Evolutionary conservation across 2,113 vertebrate genomes (phyloP).

Genomic region (Lepidothrix coronata): DNA sequence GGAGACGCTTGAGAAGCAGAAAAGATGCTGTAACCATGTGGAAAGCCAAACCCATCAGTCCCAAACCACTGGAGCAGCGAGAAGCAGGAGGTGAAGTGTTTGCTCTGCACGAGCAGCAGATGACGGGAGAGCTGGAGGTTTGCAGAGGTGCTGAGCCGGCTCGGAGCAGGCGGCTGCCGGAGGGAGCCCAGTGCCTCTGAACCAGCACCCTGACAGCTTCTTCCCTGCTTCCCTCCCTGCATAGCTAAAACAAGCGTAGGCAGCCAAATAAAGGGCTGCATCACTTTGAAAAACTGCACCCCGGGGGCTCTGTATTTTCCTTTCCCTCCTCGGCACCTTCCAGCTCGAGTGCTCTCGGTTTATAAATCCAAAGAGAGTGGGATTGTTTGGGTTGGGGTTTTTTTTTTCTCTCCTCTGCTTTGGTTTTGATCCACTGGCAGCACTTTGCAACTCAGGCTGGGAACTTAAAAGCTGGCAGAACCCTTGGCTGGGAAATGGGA

Average conservation of each 20-base stretch:
- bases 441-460: background rate
- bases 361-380: background rate
- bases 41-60: constrained; percentile 16
- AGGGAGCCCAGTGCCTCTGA: background rate
- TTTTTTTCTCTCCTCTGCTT: background rate
- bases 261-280: background rate
- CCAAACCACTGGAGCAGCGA: background rate
- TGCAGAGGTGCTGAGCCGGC: background rate
- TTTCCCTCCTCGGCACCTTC: background rate
- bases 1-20: background rate
- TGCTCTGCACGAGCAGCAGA: background rate
- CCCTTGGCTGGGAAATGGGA: background rate
- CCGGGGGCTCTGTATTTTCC: background rate
- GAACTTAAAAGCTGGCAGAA: background rate
- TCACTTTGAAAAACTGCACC: background rate
- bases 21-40: background rate
- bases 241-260: background rate
- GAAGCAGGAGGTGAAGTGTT: background rate
- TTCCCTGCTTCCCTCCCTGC: background rate
- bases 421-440: background rate
- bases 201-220: background rate
- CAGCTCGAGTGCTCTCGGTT: background rate
- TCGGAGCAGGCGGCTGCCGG: background rate
- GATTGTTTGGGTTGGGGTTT: background rate
- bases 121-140: background rate